These are phyloP conservation scores for Malurus splendens DNA, from an alignment of 2,797 vertebrate species.

Conservation along the genomic window DNA sequence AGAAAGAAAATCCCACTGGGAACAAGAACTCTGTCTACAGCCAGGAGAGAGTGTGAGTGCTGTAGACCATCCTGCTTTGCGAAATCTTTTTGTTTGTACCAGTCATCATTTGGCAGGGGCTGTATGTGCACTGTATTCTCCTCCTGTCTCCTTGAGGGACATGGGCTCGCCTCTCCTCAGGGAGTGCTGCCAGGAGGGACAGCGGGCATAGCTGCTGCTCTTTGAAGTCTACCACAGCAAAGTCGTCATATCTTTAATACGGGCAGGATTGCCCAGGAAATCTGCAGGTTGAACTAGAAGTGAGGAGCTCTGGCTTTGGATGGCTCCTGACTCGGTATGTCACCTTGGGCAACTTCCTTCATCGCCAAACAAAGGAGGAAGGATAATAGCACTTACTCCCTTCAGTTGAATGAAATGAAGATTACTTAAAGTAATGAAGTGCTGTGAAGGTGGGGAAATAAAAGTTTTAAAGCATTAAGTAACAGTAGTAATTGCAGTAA, in stretches of 20 bases:
- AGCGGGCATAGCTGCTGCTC: fast-evolving
- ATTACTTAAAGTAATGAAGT: not conserved
- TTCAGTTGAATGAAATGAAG: not conserved
- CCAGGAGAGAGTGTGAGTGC: not conserved
- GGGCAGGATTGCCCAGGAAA: not conserved
- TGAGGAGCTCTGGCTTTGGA: fast-evolving
- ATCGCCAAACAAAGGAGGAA: not conserved
- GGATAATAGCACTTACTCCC: not conserved
- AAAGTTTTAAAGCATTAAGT: constrained; percentile 1
- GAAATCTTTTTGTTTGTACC: not conserved
- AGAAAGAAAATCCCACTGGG: not conserved
- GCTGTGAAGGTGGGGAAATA: not conserved
- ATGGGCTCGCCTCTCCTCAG: not conserved
- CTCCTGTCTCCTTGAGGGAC: not conserved
- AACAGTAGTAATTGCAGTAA: not conserved
- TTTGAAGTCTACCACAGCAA: constrained; percentile 6
- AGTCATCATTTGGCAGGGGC: not conserved
- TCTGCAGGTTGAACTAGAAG: not conserved
- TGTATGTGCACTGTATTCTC: not conserved
- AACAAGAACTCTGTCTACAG: not conserved
- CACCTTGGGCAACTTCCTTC: not conserved
- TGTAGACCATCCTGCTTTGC: not conserved
- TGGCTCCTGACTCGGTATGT: not conserved
- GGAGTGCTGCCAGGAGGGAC: not conserved
- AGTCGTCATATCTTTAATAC: not conserved